Percentiles rank a stretch among this genome's conserved stretches.
Conservation (phyloP, 2,113 vertebrate genomes). For the Emydocephalus ijimae region DNA sequence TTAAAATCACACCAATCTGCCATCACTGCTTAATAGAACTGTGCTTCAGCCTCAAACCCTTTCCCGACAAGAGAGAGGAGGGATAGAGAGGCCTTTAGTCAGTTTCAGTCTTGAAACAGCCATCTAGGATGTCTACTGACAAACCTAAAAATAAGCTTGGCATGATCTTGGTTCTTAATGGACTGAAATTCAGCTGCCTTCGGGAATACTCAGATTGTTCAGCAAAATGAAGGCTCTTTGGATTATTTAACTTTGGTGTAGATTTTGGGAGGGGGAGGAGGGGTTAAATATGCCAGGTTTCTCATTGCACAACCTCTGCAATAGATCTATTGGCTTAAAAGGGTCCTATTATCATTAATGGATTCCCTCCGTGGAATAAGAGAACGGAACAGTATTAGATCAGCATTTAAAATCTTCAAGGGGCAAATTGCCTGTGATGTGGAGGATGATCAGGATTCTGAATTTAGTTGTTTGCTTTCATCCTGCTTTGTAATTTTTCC, state of each 20-base stretch:
- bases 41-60: background rate
- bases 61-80: background rate
- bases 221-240: slow-evolving; percentile 4
- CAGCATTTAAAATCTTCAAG: background rate
- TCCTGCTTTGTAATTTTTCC: background rate
- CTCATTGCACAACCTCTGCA: background rate
- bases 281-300: background rate
- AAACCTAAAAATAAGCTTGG: slow-evolving; percentile 22
- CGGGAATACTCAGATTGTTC: background rate
- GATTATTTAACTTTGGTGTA: background rate
- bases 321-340: background rate
- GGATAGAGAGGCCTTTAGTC: background rate
- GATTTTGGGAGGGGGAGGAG: background rate
- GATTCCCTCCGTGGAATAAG: background rate
- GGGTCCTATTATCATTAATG: background rate
- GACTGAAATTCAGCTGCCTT: slow-evolving; percentile 15
- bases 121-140: background rate
- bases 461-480: background rate
- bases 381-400: background rate
- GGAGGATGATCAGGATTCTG: background rate
- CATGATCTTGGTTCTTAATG: slow-evolving; percentile 16
- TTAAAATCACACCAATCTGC: background rate
- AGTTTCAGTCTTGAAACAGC: background rate
- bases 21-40: background rate
- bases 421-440: background rate